Percentiles rank a stretch among this genome's conserved stretches.
Evolutionary conservation across 2,113 vertebrate species (phyloP).

Genomic region (Benitochromis conjunctus): DNA sequence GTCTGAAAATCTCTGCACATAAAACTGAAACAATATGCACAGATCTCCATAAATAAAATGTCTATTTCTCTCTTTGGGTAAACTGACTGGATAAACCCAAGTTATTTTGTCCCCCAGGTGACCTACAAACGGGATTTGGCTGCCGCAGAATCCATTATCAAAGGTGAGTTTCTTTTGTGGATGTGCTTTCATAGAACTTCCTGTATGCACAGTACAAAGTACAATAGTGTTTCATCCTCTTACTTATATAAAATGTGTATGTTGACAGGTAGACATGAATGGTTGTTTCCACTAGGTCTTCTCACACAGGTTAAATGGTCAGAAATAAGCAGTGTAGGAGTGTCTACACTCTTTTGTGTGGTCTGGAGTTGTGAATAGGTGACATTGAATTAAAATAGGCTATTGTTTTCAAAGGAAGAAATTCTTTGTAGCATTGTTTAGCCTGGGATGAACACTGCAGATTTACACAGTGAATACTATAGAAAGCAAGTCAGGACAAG

Average conservation of each 20-base stretch:
- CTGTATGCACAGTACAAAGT: neutral
- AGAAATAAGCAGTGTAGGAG: neutral
- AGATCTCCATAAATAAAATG: neutral
- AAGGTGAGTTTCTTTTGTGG: conserved; percentile 79
- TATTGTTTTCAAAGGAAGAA: neutral
- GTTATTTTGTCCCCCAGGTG: conserved; percentile 82
- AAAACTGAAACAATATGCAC: neutral
- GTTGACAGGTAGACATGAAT: neutral
- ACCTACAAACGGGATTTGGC: conserved; percentile 93
- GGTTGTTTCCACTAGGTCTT: neutral
- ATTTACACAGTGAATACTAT: conserved; percentile 42
- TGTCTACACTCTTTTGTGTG: conserved; percentile 44
- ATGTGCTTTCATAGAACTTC: conserved; percentile 6
- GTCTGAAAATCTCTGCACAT: neutral
- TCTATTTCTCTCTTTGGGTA: neutral
- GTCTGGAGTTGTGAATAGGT: conserved; percentile 9
- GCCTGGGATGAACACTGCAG: conserved; percentile 19
- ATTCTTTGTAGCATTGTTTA: conserved; percentile 39
- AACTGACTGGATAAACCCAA: neutral
- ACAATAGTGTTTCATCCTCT: neutral
- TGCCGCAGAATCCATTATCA: conserved; percentile 91
- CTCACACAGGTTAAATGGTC: conserved; percentile 3
- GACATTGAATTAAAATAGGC: neutral
- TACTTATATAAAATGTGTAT: neutral
- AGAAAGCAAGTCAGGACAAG: conserved; percentile 55